These are phyloP conservation scores for Anthopleura sola DNA, from an alignment of 64 coral and sea anemone species.

Conservation along the genomic window DNA sequence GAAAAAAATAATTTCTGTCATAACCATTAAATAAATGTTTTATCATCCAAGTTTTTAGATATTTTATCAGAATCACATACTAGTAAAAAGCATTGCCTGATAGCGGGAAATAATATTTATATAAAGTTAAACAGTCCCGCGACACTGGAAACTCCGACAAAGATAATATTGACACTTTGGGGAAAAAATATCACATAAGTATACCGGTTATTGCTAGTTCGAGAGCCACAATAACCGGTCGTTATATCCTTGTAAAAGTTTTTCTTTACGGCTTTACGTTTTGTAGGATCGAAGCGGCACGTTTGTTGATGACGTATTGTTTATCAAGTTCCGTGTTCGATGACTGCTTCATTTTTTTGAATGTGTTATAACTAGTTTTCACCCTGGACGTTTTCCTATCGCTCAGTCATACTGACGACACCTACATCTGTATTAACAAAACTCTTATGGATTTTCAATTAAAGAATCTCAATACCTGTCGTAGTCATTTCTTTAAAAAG, in stretches of 20 bases:
- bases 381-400: not conserved
- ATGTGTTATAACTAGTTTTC: not conserved
- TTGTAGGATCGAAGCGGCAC: too few relatives aligned
- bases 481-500: not conserved
- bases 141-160: not conserved
- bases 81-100: too few relatives aligned
- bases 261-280: too few relatives aligned
- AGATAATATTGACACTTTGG: not conserved
- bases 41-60: too few relatives aligned
- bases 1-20: too few relatives aligned
- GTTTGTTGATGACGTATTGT: too few relatives aligned
- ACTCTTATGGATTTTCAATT: not conserved
- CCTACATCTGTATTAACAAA: not conserved
- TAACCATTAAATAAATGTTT: too few relatives aligned
- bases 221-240: not conserved
- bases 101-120: too few relatives aligned
- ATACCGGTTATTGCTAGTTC: not conserved
- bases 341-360: too few relatives aligned
- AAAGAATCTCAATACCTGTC: not conserved
- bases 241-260: not conserved
- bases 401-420: too few relatives aligned
- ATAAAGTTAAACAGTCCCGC: not conserved
- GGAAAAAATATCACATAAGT: not conserved
- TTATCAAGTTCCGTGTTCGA: too few relatives aligned
- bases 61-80: not conserved